These are phyloP conservation scores for Tetanocera ferruginea DNA, from an alignment of 2,888 invertebrate species.

Conservation along the genomic window DNA sequence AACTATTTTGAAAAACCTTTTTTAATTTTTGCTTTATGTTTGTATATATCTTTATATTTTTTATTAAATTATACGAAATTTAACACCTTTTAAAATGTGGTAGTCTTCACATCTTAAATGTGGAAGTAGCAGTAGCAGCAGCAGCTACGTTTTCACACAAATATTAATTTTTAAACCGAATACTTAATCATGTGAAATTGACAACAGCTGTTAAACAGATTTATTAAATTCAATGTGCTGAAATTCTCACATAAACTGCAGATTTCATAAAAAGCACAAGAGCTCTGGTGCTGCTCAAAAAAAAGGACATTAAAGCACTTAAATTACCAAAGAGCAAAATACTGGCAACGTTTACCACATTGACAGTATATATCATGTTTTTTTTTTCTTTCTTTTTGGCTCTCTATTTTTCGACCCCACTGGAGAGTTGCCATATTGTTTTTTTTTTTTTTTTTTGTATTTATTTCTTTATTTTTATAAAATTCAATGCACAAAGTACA, in stretches of 20 bases:
- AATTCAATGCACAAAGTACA: neutral
- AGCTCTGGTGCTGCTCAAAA: too few species aligned
- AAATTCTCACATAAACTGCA: neutral
- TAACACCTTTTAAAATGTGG: too few species aligned
- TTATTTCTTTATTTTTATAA: neutral
- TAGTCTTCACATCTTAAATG: too few species aligned
- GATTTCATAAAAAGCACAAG: neutral
- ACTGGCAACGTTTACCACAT: neutral
- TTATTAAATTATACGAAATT: too few species aligned
- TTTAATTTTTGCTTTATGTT: too few species aligned
- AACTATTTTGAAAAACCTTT: too few species aligned
- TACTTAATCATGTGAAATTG: conserved; percentile 30
- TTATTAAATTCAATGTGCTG: conserved; percentile 16
- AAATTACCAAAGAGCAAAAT: neutral
- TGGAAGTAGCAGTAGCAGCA: neutral
- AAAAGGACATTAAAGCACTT: neutral
- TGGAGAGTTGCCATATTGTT: neutral
- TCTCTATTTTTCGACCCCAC: neutral
- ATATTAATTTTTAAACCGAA: conserved; percentile 5
- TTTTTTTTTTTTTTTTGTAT: neutral
- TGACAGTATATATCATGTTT: neutral
- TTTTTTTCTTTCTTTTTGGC: neutral
- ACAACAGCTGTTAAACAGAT: conserved; percentile 26
- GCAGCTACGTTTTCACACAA: conserved; percentile 12
- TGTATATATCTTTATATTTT: too few species aligned